Evolutionary conservation across 2,113 vertebrate species (phyloP), one percentile per base, ranked within the genome.

Genomic region (Halichoeres trimaculatus): DNA sequence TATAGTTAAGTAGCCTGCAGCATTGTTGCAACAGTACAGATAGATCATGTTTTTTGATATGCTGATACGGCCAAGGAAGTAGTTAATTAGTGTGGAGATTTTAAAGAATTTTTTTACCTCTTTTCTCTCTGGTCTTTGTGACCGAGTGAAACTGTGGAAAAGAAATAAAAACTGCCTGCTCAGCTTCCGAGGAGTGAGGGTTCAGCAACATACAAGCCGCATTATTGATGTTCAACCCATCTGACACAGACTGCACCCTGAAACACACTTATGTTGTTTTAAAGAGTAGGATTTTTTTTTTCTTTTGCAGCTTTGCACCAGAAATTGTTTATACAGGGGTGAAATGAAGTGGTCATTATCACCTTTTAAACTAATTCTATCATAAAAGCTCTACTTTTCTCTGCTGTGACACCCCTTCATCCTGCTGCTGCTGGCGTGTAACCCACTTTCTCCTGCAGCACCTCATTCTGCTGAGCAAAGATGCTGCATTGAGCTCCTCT

Each of bases 381-480:
- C 19, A 19, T 26, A 34, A 11, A 65, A 53, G 45, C 35, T 34
- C 26, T 35, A 1, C 36, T 45, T 41, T 10, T 17, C 41, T 51
- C n/a, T 67, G 47, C 48, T 67, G 60, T 41, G 34, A 55, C 0
- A n/a, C 10, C 34, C 12, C 52, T 47, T 11, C 52, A 43, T 54
- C 12, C 40, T 53, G 60, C 68, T 53, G 60, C 68, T 75, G 54
- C 53, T 87, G 70, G 88, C 81, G 64, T 65, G 19, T 57, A 79
- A 77, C 76, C 72, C 80, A 70, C 76, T 86, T 69, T 60, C 70
- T 45, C 8, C 9, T 76, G 66, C 50, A 65, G 83, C 69, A 77
- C 80, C 56, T 68, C 74, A 78, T 91, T 87, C 82, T 92, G 91
- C 89, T 90, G 87, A 92, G 87, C 68, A 23, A 87, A 89, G 78